phyloP scores from a whole-genome alignment of 2,888 invertebrate species.

The Phaonia tiefii region DNA sequence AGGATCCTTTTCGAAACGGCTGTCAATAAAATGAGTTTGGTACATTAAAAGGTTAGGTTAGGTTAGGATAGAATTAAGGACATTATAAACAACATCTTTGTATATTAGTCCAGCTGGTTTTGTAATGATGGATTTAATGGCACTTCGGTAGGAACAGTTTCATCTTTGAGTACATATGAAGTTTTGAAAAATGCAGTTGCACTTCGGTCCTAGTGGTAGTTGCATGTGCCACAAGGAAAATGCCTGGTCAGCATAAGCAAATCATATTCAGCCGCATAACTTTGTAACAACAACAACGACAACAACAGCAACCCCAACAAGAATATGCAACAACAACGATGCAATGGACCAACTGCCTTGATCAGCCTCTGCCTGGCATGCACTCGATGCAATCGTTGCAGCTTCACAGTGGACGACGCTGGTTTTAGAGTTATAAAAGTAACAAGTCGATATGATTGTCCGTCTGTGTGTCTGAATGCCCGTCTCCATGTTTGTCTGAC shows the following conservation, averaged over 20 bases:
- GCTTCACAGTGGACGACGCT: constrained; percentile 16
- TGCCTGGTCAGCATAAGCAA: constrained; percentile 40
- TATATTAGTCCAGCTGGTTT: no score
- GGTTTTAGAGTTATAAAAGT: background rate
- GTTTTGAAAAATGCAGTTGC: background rate
- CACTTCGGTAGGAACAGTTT: background rate
- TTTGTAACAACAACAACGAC: constrained; percentile 57
- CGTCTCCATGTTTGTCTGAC: background rate
- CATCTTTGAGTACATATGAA: constrained; percentile 10
- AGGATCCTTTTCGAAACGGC: no score
- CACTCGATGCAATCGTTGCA: constrained; percentile 34
- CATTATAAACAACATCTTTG: no score
- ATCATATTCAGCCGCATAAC: constrained; percentile 69
- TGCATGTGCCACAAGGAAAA: constrained; percentile 69
- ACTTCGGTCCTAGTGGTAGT: background rate
- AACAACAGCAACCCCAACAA: constrained; percentile 63
- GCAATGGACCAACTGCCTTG: constrained; percentile 11
- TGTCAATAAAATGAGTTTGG: no score
- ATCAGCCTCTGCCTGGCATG: background rate
- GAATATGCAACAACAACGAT: constrained; percentile 34
- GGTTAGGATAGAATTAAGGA: no score
- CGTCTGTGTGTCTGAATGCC: background rate
- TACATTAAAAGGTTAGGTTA: no score
- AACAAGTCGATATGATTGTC: constrained; percentile 5
- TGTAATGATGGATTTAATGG: no score